Evolutionary conservation across 2,797 vertebrate genomes (phyloP).

Genomic region (Muscicapa striata): DNA sequence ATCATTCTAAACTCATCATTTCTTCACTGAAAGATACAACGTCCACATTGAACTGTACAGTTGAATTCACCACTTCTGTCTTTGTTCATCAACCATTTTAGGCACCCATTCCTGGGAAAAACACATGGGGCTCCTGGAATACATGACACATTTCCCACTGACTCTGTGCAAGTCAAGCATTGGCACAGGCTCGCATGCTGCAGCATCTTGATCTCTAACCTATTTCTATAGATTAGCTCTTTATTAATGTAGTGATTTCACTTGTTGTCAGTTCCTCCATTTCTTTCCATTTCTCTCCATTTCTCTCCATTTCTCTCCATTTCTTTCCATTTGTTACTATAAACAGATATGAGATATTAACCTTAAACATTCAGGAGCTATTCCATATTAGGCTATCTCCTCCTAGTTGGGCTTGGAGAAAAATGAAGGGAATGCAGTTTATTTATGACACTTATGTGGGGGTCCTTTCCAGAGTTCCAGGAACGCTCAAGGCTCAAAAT

Average conservation of each 20-base stretch:
- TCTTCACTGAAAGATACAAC: neutral
- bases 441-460: neutral
- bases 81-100: neutral
- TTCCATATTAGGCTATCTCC: neutral
- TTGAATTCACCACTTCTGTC: neutral
- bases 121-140: neutral
- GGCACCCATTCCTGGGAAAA: neutral
- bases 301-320: neutral
- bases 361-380: neutral
- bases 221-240: neutral
- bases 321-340: neutral
- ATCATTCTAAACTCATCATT: neutral
- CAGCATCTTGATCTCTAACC: neutral
- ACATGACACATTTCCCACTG: neutral
- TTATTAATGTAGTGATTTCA: neutral
- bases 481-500: neutral
- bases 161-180: neutral
- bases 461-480: neutral
- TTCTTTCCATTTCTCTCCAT: neutral
- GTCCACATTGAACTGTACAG: neutral
- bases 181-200: neutral
- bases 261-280: neutral
- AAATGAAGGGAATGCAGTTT: neutral
- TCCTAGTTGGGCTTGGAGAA: neutral
- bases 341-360: neutral